Evolutionary conservation across 2,113 vertebrate species (phyloP).

Genomic region (Percina caprodes): DNA sequence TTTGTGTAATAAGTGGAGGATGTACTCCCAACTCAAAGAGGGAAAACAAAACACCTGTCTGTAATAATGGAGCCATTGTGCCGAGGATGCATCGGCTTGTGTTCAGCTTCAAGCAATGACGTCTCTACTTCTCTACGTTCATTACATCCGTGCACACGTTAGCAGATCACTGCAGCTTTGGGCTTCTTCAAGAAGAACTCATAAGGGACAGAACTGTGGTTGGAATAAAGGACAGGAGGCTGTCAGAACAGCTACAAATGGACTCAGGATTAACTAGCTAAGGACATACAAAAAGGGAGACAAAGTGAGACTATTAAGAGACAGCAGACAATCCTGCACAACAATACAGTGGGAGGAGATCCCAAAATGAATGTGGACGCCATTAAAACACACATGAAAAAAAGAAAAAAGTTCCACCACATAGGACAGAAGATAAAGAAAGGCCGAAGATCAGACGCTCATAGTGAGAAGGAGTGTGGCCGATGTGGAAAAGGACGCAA

Average conservation of each 20-base stretch:
- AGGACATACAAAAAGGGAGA: background rate
- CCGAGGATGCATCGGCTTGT: too few relatives aligned
- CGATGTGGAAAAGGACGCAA: too few relatives aligned
- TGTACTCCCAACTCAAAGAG: background rate
- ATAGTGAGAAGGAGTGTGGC: too few relatives aligned
- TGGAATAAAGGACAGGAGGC: background rate
- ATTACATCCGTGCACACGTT: background rate
- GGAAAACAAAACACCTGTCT: background rate
- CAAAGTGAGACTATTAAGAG: too few relatives aligned
- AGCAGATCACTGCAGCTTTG: background rate
- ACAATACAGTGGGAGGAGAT: too few relatives aligned
- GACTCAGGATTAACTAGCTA: background rate
- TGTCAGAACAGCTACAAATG: background rate
- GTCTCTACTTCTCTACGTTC: background rate
- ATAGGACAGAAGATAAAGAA: too few relatives aligned
- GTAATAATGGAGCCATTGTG: background rate
- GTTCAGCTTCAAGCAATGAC: background rate
- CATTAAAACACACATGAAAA: too few relatives aligned
- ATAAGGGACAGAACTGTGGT: background rate
- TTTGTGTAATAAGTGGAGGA: background rate
- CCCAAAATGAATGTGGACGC: too few relatives aligned
- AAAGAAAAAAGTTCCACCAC: too few relatives aligned
- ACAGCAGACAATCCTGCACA: too few relatives aligned
- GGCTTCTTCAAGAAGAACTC: background rate
- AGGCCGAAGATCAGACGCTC: too few relatives aligned